phyloP scores from a whole-genome alignment of 1,140 invertebrate species.

The Brachionus paranguensis region DNA sequence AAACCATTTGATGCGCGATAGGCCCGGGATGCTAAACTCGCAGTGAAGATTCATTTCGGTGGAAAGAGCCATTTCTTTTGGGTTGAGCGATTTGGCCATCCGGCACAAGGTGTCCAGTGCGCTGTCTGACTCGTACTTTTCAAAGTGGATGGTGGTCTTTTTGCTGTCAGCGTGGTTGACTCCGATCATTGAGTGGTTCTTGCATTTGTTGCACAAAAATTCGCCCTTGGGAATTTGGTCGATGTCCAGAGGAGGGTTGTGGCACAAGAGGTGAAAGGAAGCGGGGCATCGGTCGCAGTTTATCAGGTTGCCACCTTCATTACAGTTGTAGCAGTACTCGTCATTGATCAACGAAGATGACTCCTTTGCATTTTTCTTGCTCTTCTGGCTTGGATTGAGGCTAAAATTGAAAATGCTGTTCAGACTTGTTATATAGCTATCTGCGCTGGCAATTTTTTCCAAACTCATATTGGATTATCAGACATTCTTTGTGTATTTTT shows the following conservation, averaged over 20 bases:
- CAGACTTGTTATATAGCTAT: not conserved
- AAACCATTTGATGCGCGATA: constrained; percentile 4
- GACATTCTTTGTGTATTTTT: not conserved
- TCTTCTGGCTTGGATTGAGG: not conserved
- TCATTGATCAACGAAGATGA: constrained; percentile 67
- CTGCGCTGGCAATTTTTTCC: not conserved
- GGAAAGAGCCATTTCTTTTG: constrained; percentile 75
- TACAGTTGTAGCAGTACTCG: constrained; percentile 74
- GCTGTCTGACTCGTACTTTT: constrained; percentile 43
- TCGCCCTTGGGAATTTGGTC: constrained; percentile 80
- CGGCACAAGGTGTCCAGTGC: constrained; percentile 68
- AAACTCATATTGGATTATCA: not conserved
- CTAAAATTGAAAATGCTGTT: not conserved
- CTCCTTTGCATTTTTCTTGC: constrained; percentile 69
- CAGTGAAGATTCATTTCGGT: not conserved
- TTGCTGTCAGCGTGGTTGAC: constrained; percentile 1
- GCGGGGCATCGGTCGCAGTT: constrained; percentile 90
- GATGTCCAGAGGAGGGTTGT: constrained; percentile 79
- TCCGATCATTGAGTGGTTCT: constrained; percentile 44
- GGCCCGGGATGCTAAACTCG: not conserved
- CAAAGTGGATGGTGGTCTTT: constrained; percentile 11
- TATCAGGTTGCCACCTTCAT: constrained; percentile 84
- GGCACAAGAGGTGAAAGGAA: constrained; percentile 86
- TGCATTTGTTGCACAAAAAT: constrained; percentile 80
- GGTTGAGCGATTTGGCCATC: constrained; percentile 75